Base-by-base conservation (phyloP, 2,888 invertebrate genomes). In the Drosophila nr. perissopoda region DNA sequence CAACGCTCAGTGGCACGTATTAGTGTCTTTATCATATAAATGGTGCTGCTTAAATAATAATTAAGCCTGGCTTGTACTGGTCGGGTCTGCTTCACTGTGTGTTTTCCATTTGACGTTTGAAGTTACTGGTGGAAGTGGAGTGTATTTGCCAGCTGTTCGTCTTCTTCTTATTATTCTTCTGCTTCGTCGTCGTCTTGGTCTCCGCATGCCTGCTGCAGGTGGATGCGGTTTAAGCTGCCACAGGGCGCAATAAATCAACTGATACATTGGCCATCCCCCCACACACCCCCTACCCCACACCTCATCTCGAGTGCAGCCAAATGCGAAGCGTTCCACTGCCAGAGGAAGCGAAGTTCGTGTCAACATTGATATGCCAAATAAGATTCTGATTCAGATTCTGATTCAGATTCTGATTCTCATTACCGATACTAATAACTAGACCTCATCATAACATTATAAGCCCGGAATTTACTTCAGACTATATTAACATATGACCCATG, bases 31-130 rank as follows among this genome's bases (percentile, higher is more conserved):
- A 87, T 88, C 86, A 89, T 89, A 87, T 89, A 88, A 88, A 88
- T 90, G 90, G 82, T 77, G 80, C 88, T 88, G 83, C 89, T 88
- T 89, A 88, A 89, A 89, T 88, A 88, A 90, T 90, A 88, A 89
- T 88, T 85, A 88, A 83, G 68, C 69, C 51, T 31, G 57, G 67
- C 69, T 70, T 61, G 67, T 21, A 48, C 65, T 61, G 54, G 36
- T 10, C 60, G 31, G 13, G 25, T 49, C 64, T 61, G 46, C 56
- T 18, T 51, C 46, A 18, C 21, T 27, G 11, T 53, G 48, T 21
- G 21, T 16, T 68, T 59, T 46, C 18, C 13, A 29, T 36, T 63
- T 48, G 36, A 31, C 21, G 42, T 65, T 66, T 56, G 68, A 49
- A 38, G 25, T 67, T 67, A 33, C n/a, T 63, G 36, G 46, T 11